Base-by-base conservation (phyloP, 2,113 vertebrate species). In the Dipodomys spectabilis region DNA sequence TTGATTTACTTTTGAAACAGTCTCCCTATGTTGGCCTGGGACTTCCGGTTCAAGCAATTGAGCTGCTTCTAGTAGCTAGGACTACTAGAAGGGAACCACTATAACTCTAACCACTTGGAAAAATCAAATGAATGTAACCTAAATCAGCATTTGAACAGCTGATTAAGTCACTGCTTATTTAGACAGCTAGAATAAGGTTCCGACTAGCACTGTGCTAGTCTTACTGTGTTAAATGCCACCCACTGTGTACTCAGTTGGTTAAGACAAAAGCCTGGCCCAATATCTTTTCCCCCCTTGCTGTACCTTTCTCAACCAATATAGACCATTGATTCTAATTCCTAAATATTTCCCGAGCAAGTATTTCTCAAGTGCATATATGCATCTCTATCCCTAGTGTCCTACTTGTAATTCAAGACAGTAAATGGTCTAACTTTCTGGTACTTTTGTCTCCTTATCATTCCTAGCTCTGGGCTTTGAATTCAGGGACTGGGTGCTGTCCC, bases 51-150 rank as follows among this genome's bases (percentile, higher is more conserved):
- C n/a, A 77, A 68, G 30, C 16, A 8, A 23, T 68, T 16, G 20
- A 69, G 9, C 35, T 69, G 27, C 8, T 7, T 35, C n/a, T 32
- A 86, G 20, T 19, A 79, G 9, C 44, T 72, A 44, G 35, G 64
- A 85, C 35, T 64, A 78, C 10, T 39, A 92, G 65, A 4, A 49
- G 8, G 49, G 49, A 49, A 49, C 49, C 49, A 49, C 49, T 2
- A 49, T 13, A 44, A 74, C 15, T 78, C 16, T 23, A 86, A 62
- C 30, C 60, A 86, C 30, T 90, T 95, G 65, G 67, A 80, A 80
- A 96, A 90, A 90, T 65, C 49, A 92, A 92, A 92, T 30, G 77
- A 93, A 83, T 35, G 16, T 27, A 93, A 78, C 18, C 80, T 69
- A 82, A 91, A 88, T 80, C 91, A 62, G 8, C 12, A 49, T 49